Evolutionary conservation across 2,113 vertebrate genomes (phyloP), one percentile per base, ranked within the genome.

Genomic region (Ictalurus furcatus): DNA sequence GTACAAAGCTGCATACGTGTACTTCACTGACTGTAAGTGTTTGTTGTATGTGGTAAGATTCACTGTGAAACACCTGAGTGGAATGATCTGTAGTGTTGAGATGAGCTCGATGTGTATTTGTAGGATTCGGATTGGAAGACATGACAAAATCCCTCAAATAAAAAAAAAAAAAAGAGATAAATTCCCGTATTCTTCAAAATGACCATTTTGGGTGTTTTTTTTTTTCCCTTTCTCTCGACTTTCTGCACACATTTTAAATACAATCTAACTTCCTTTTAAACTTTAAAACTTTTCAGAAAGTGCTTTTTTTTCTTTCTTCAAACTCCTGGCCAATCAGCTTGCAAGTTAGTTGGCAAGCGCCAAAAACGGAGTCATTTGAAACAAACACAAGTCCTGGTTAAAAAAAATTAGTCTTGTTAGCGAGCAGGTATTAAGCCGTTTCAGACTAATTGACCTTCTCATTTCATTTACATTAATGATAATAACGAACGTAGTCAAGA

Each of bases 21-120:
- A 99, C 95, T 99, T 99, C 93, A 99, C 97, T 80, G 98, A 99
- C 94, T 97, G 98, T 99, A 95, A 98, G 98, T 98, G 92, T 59
- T 30, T 61, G 34, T 73, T 23, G 1, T 85, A 3, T 71, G 19
- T 13, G 9, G 25, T n/a, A 14, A 2, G 13, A 21, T 65, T 28
- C 12, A 16, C 2, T 4, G 0, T n/a, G 61, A 28, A 84, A 65
- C 23, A 58, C 79, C 48, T 21, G 14, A 17, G 25, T 25, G 13
- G 54, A 28, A 65, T 28, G 63, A 65, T 28, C 25, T 65, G 63
- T 65, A 25, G 9, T 65, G 8, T 28, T 65, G 25, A 9, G 63
- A 28, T 65, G 13, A 69, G 3, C 3, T n/a, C 16, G 13, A 12
- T 79, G 40, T 28, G 76, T 76, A 9, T 40, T 4, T 74, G 34